A percentile compares a stretch with the other conserved stretches of the same genome.
phyloP scores from a whole-genome alignment of 2,888 invertebrate genomes.

The Allophyes oxyacanthae region DNA sequence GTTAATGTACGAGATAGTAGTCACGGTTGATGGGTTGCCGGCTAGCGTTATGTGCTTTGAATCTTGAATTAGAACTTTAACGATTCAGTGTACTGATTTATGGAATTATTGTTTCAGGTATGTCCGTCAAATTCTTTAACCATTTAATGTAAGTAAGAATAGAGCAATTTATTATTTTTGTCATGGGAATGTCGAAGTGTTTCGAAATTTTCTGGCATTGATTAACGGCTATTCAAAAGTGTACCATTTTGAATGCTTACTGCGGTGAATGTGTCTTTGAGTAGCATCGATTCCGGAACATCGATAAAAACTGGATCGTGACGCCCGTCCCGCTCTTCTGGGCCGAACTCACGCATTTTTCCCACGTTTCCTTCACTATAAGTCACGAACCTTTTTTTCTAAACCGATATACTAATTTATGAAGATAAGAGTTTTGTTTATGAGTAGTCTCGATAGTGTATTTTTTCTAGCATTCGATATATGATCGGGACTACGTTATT shows the following conservation, averaged over 20 bases:
- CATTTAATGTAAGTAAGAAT: constrained; percentile 44
- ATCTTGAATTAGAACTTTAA: constrained; percentile 52
- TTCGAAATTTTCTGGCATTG: constrained; percentile 31
- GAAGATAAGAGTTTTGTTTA: constrained; percentile 52
- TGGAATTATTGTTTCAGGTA: constrained; percentile 72
- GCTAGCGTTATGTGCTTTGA: constrained; percentile 27
- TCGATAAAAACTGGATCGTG: constrained; percentile 78
- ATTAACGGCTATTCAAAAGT: constrained; percentile 32
- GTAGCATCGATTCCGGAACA: constrained; percentile 59
- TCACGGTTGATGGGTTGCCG: constrained; percentile 60
- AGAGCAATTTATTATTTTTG: constrained; percentile 5
- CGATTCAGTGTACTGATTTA: constrained; percentile 55
- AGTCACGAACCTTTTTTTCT: constrained; percentile 69
- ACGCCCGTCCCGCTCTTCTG: constrained; percentile 57
- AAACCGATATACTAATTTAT: constrained; percentile 50
- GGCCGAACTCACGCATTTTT: constrained; percentile 71
- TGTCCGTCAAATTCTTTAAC: constrained; percentile 46
- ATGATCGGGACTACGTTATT: not conserved
- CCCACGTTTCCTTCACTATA: constrained; percentile 73
- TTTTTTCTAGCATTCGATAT: constrained; percentile 18
- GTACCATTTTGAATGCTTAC: constrained; percentile 31
- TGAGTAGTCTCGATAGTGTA: constrained; percentile 5
- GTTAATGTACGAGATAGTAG: constrained; percentile 80
- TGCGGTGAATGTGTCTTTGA: too few species aligned
- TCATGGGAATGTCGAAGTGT: constrained; percentile 45